A percentile compares a stretch with the other conserved stretches of the same genome.
Conservation (phyloP, 2,888 invertebrate genomes). For the Ischnus inquisitorius region DNA sequence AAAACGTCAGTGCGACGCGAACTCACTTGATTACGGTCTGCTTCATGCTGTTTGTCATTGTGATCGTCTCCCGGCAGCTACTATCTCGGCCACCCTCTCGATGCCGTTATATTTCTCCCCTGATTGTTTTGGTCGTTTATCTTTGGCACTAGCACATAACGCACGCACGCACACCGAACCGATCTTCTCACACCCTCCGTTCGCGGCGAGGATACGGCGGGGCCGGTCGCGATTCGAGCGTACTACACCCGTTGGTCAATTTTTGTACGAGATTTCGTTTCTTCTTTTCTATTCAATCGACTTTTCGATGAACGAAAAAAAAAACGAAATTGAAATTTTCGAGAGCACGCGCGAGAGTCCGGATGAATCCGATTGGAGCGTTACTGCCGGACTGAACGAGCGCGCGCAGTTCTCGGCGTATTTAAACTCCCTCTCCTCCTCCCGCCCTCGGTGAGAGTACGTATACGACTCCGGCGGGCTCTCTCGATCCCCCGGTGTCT, state of each 20-base stretch:
- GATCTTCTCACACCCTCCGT: slow-evolving; percentile 22
- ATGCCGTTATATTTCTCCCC: slow-evolving; percentile 26
- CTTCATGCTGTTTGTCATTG: slow-evolving; percentile 87
- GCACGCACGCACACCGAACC: slow-evolving; percentile 59
- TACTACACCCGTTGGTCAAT: neutral
- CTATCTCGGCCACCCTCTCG: slow-evolving; percentile 14
- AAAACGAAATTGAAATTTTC: slow-evolving; percentile 62
- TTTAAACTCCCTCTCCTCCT: slow-evolving; percentile 84
- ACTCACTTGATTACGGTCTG: slow-evolving; percentile 87
- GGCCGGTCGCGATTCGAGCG: neutral
- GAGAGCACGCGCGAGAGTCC: slow-evolving; percentile 69
- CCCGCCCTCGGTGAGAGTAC: slow-evolving; percentile 69
- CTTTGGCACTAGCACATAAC: slow-evolving; percentile 75
- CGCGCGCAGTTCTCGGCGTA: slow-evolving; percentile 83
- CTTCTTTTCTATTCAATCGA: neutral
- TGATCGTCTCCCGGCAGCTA: slow-evolving; percentile 45
- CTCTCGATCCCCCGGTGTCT: slow-evolving; percentile 46
- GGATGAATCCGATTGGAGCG: slow-evolving; percentile 82
- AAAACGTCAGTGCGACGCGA: slow-evolving; percentile 37
- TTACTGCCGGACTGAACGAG: slow-evolving; percentile 84
- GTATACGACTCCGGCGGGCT: slow-evolving; percentile 46
- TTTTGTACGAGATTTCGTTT: neutral
- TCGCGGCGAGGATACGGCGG: neutral
- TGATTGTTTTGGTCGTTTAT: slow-evolving; percentile 39
- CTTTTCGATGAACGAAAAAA: slow-evolving; percentile 7